phyloP scores from a whole-genome alignment of 2,113 vertebrate genomes.

The Ornithorhynchus anatinus region DNA sequence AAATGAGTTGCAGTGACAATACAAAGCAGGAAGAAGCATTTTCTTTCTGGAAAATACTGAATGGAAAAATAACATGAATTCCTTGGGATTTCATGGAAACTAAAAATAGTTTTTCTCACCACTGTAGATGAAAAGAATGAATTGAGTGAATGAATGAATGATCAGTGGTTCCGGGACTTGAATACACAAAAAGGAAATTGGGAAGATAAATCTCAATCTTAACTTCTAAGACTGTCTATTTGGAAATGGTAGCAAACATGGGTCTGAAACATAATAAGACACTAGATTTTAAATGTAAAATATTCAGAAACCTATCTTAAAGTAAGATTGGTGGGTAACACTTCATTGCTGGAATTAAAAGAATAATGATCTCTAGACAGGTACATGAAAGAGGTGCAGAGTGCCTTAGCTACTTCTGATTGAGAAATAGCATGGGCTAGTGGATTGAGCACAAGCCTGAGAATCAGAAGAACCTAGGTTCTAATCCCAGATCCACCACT shows the following conservation, averaged over 20 bases:
- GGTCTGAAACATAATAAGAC: conserved; percentile 7
- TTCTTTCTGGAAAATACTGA: not conserved
- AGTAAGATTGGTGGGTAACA: not conserved
- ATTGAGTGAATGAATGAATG: not conserved
- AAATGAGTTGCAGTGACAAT: conserved; percentile 1
- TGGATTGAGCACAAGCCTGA: too few relatives aligned
- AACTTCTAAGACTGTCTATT: not conserved
- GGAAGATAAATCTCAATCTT: conserved; percentile 13
- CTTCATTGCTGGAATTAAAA: too few relatives aligned
- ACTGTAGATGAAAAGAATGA: not conserved
- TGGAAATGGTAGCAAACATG: not conserved
- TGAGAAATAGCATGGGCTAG: too few relatives aligned
- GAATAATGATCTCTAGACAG: too few relatives aligned
- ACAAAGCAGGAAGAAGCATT: not conserved
- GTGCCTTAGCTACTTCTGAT: too few relatives aligned
- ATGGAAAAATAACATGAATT: not conserved
- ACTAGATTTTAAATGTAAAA: not conserved
- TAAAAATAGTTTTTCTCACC: not conserved
- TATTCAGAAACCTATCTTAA: conserved; percentile 6
- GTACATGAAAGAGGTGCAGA: too few relatives aligned
- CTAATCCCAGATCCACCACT: too few relatives aligned
- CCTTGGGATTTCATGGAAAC: not conserved
- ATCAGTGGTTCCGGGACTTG: conserved; percentile 4
- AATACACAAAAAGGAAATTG: not conserved
- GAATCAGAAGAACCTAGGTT: too few relatives aligned